Conservation (phyloP, 2,888 invertebrate species). For the Hypsopygia costalis region DNA sequence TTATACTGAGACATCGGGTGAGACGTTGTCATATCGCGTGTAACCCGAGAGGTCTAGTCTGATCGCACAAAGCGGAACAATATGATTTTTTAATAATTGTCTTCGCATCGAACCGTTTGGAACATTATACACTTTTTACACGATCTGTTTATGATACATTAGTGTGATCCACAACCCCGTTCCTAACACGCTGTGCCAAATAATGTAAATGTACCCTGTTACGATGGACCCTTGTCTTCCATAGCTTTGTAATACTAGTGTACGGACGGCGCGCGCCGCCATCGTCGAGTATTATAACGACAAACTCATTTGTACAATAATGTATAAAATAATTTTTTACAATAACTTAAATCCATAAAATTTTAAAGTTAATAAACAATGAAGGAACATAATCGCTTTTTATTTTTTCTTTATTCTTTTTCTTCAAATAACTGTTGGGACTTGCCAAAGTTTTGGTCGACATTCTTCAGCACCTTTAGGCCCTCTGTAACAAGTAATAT, state of each 20-base stretch:
- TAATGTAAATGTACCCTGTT: conserved; percentile 44
- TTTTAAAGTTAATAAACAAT: conserved; percentile 70
- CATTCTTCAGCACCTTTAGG: conserved; percentile 57
- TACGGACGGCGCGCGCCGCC: conserved; percentile 34
- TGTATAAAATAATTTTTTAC: conserved; percentile 69
- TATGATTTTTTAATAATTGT: conserved; percentile 20
- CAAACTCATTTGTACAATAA: conserved; percentile 61
- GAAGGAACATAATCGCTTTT: conserved; percentile 44
- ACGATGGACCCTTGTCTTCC: conserved; percentile 69
- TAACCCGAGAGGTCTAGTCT: conserved; percentile 1
- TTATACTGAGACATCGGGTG: neutral
- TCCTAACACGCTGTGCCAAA: conserved; percentile 72
- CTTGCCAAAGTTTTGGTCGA: conserved; percentile 37
- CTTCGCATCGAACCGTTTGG: conserved; percentile 21
- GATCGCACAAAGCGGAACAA: conserved; percentile 25
- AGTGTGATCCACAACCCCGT: conserved; percentile 47
- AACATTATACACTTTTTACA: conserved; percentile 22
- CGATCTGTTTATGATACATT: conserved; percentile 18
- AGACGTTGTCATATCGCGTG: neutral
- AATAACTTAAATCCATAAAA: conserved; percentile 65
- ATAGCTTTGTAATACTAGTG: conserved; percentile 48
- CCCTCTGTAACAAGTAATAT: conserved; percentile 55
- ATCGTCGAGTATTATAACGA: conserved; percentile 43
- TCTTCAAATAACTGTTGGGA: conserved; percentile 59
- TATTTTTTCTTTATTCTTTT: conserved; percentile 42